These are phyloP conservation scores for Chascanopsetta lugubris DNA, from an alignment of 2,113 vertebrate genomes.

Conservation along the genomic window DNA sequence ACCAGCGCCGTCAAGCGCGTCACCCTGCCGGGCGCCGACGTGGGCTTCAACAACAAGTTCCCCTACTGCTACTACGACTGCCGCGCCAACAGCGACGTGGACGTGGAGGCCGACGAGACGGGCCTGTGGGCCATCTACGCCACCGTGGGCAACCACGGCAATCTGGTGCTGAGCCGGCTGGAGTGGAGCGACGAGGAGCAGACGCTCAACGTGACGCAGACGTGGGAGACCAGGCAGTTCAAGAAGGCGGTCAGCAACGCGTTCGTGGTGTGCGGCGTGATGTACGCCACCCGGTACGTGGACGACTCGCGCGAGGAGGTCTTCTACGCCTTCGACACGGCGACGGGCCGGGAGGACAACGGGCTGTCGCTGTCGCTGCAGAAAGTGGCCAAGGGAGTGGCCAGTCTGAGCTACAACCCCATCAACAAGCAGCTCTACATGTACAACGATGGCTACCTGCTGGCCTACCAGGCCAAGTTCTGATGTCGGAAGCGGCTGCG, in stretches of 20 bases:
- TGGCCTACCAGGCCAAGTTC: slow-evolving; percentile 69
- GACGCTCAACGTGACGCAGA: slow-evolving; percentile 69
- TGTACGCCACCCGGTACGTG: slow-evolving; percentile 85
- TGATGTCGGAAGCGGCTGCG: slow-evolving; percentile 10
- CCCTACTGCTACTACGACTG: slow-evolving; percentile 85
- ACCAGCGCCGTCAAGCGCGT: slow-evolving; percentile 38
- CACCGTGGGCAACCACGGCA: slow-evolving; percentile 75
- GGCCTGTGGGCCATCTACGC: slow-evolving; percentile 81
- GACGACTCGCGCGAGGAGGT: slow-evolving; percentile 83
- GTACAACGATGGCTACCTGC: slow-evolving; percentile 76
- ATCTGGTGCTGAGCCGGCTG: slow-evolving; percentile 72
- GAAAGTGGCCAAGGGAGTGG: slow-evolving; percentile 68
- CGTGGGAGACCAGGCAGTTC: slow-evolving; percentile 86
- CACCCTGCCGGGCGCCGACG: slow-evolving; percentile 75
- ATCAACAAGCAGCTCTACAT: slow-evolving; percentile 66
- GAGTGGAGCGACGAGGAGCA: slow-evolving; percentile 25
- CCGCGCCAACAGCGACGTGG: slow-evolving; percentile 77
- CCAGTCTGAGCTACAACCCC: slow-evolving; percentile 79
- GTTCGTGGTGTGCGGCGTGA: slow-evolving; percentile 90
- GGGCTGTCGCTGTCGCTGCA: slow-evolving; percentile 63
- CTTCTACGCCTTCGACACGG: slow-evolving; percentile 90
- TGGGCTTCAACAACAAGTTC: slow-evolving; percentile 84
- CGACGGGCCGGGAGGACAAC: slow-evolving; percentile 77
- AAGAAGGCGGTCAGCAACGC: slow-evolving; percentile 84
- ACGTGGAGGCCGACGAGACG: slow-evolving; percentile 78